Evolutionary conservation across 2,797 vertebrate species (phyloP).

Genomic region (Echeneis naucrates): DNA sequence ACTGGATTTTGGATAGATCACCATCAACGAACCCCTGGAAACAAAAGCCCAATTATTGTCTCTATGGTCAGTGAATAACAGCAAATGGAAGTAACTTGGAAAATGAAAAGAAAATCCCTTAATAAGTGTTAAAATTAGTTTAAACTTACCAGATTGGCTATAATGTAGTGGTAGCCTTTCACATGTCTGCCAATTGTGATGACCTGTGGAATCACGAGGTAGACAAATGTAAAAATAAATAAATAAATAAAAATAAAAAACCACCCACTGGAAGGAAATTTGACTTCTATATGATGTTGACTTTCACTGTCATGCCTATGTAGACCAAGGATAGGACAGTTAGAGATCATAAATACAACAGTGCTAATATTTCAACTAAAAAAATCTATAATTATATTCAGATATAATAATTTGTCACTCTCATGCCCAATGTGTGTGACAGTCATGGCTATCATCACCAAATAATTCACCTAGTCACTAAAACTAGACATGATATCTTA

Average conservation of each 20-base stretch:
- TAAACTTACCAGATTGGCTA: slow-evolving; percentile 95
- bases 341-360: slow-evolving; percentile 3
- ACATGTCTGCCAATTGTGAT: slow-evolving; percentile 98
- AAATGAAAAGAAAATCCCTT: not conserved
- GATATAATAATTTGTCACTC: slow-evolving; percentile 21
- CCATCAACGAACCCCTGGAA: slow-evolving; percentile 96
- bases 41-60: not conserved
- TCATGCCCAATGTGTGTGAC: slow-evolving; percentile 22
- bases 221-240: slow-evolving; percentile 15
- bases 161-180: slow-evolving; percentile 99
- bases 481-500: slow-evolving; percentile 33
- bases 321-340: not conserved
- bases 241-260: not conserved
- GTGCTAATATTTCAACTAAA: not conserved
- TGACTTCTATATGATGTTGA: not conserved
- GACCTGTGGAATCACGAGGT: slow-evolving; percentile 83
- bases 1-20: slow-evolving; percentile 98
- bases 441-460: slow-evolving; percentile 38
- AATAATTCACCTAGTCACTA: slow-evolving; percentile 23
- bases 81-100: not conserved
- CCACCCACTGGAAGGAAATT: not conserved
- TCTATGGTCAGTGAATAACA: not conserved
- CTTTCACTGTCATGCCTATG: slow-evolving; percentile 4
- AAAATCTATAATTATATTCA: slow-evolving; percentile 15
- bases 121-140: not conserved